These are phyloP conservation scores for Lethenteron reissneri DNA, from an alignment of 2,113 vertebrate genomes.

Conservation along the genomic window DNA sequence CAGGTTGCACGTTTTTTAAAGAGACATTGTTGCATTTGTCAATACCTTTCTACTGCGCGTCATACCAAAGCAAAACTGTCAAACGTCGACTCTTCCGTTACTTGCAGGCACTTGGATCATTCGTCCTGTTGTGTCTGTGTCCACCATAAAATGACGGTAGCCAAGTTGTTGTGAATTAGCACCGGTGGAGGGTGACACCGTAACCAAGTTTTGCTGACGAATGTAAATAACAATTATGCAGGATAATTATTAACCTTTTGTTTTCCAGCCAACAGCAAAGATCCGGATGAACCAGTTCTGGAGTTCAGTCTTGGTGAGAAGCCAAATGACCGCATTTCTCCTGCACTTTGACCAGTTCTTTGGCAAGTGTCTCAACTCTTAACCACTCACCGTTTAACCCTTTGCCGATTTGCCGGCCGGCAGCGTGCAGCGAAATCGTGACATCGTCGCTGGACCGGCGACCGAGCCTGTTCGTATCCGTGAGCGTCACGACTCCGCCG, in stretches of 20 bases:
- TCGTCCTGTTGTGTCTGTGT: too few relatives aligned
- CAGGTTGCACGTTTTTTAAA: too few relatives aligned
- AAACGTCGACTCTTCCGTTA: too few relatives aligned
- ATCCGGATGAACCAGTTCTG: constrained; percentile 84
- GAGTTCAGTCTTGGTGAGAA: constrained; percentile 80
- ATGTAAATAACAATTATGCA: constrained; percentile 6
- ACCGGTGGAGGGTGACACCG: too few relatives aligned
- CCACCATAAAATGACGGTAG: too few relatives aligned
- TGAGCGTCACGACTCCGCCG: constrained; percentile 85
- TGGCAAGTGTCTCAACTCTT: not conserved
- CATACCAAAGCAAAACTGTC: too few relatives aligned
- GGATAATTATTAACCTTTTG: constrained; percentile 15
- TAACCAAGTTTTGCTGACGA: too few relatives aligned
- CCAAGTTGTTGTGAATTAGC: too few relatives aligned
- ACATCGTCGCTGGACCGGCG: constrained; percentile 70
- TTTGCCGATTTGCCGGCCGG: not conserved
- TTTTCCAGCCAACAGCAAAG: constrained; percentile 60
- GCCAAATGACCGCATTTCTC: not conserved
- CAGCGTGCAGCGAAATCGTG: constrained; percentile 69
- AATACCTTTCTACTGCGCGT: too few relatives aligned
- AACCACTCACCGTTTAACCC: not conserved
- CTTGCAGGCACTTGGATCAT: too few relatives aligned
- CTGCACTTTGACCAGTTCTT: not conserved
- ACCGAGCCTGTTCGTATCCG: constrained; percentile 85
- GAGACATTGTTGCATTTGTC: too few relatives aligned